phyloP scores from a whole-genome alignment of 2,113 vertebrate genomes.

The Eptesicus fuscus region DNA sequence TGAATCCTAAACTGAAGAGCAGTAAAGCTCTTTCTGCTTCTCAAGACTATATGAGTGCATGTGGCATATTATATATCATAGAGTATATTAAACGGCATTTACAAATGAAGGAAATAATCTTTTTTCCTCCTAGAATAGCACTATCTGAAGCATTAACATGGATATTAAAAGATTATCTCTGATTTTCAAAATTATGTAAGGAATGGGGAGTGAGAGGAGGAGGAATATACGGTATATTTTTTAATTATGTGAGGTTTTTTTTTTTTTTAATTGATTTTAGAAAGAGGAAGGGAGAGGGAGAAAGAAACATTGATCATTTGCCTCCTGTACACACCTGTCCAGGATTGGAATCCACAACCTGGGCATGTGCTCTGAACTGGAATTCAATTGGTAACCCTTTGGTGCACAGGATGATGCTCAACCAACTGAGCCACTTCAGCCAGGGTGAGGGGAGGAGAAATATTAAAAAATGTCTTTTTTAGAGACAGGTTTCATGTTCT shows the following conservation, averaged over 20 bases:
- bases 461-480: not conserved
- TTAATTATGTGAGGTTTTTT: not conserved
- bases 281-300: not conserved
- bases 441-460: not conserved
- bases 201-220: not conserved
- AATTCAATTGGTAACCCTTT: not conserved
- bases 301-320: not conserved
- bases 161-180: not conserved
- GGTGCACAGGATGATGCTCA: not conserved
- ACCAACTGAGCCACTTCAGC: not conserved
- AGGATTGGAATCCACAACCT: not conserved
- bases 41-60: not conserved
- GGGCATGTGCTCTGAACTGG: not conserved
- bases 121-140: not conserved
- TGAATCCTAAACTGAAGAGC: not conserved
- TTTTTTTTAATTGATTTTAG: no score
- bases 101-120: not conserved
- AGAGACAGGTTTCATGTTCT: not conserved
- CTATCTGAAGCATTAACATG: not conserved
- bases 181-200: not conserved
- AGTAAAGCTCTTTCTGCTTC: not conserved
- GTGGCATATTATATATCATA: not conserved
- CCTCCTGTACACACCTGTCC: not conserved
- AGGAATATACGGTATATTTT: not conserved
- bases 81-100: not conserved